phyloP scores from a whole-genome alignment of 2,888 invertebrate species.

The Drosophila algonquin region DNA sequence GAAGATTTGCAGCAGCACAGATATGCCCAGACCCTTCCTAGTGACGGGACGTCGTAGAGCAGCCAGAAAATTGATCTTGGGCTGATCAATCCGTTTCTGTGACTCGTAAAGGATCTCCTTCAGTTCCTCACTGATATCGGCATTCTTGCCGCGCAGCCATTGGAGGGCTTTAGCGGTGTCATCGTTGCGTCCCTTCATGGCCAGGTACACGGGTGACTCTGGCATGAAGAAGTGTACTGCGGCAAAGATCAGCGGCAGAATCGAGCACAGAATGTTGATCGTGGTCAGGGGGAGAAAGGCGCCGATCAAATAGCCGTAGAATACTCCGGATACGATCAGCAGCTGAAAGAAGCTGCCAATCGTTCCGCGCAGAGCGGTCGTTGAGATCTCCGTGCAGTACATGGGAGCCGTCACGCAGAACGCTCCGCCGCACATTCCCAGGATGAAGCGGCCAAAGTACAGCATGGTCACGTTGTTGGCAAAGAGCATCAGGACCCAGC shows the following conservation, averaged over 20 bases:
- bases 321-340: conserved; percentile 91
- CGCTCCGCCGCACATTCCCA: conserved; percentile 86
- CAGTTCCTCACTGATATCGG: conserved; percentile 86
- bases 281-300: conserved; percentile 46
- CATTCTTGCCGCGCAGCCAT: conserved; percentile 89
- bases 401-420: conserved; percentile 92
- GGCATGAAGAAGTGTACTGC: conserved; percentile 91
- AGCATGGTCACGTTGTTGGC: conserved; percentile 86
- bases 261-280: conserved; percentile 68
- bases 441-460: conserved; percentile 70
- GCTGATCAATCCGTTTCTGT: conserved; percentile 51
- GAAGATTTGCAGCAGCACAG: conserved; percentile 91
- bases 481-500: conserved; percentile 90
- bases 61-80: conserved; percentile 85
- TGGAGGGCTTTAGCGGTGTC: conserved; percentile 88
- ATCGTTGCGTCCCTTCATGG: conserved; percentile 86
- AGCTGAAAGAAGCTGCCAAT: conserved; percentile 94
- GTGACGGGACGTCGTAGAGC: conserved; percentile 86
- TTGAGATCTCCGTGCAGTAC: conserved; percentile 92
- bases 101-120: conserved; percentile 82
- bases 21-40: conserved; percentile 88
- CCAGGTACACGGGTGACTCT: conserved; percentile 90
- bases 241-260: conserved; percentile 87
- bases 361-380: conserved; percentile 90
- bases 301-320: conserved; percentile 89